phyloP scores from a whole-genome alignment of 1,140 invertebrate species.

The Zelostemma sp. region DNA sequence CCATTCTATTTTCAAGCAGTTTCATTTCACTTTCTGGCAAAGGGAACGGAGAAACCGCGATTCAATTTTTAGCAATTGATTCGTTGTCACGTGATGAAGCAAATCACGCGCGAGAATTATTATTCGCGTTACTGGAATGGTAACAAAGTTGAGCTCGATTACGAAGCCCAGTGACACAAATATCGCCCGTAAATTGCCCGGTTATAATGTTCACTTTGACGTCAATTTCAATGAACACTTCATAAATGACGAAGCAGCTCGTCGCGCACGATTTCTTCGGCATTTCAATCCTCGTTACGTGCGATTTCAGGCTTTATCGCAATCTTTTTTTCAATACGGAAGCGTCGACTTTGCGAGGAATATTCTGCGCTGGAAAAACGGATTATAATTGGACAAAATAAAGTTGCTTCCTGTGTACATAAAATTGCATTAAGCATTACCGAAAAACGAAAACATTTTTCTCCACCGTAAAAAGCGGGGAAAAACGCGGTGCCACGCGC shows the following conservation, averaged over 20 bases:
- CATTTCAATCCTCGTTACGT: constrained; percentile 3
- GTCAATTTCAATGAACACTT: constrained; percentile 21
- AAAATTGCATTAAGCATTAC: too few species aligned
- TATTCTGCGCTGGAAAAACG: too few species aligned
- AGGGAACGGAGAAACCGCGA: too few species aligned
- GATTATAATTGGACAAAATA: too few species aligned
- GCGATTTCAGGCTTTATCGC: background rate
- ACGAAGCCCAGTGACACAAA: constrained; percentile 21
- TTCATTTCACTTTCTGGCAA: too few species aligned
- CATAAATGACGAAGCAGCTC: constrained; percentile 8
- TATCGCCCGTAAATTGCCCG: constrained; percentile 14
- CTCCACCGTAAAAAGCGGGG: too few species aligned
- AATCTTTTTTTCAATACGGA: constrained; percentile 12
- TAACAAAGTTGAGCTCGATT: constrained; percentile 6
- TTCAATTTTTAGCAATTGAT: too few species aligned
- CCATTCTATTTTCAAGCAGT: too few species aligned
- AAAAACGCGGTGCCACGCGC: too few species aligned
- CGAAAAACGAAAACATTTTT: background rate
- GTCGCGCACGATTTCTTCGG: constrained; percentile 15
- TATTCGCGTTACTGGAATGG: background rate
- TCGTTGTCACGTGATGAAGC: background rate
- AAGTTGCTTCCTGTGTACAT: too few species aligned
- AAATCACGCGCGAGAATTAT: background rate
- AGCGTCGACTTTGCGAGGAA: too few species aligned
- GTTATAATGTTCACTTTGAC: constrained; percentile 19